Percentiles rank a stretch among this genome's conserved stretches.
Conservation (phyloP, 1,140 invertebrate genomes). For the Scaptomyza graminum region DNA sequence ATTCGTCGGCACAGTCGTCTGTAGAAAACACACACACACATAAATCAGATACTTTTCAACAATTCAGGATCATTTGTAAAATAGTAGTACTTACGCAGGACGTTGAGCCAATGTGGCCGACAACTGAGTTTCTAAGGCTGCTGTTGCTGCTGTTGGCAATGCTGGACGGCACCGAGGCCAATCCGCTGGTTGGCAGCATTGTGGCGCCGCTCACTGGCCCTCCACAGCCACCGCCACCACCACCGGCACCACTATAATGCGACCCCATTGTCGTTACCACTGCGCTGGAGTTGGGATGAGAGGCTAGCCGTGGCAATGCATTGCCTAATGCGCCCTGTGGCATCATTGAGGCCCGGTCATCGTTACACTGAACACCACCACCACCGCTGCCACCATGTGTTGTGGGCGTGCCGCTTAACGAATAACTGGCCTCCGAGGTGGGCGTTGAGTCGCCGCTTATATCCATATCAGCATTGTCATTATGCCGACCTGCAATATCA, state of each 20-base stretch:
- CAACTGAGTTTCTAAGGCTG: conserved; percentile 74
- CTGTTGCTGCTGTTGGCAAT: conserved; percentile 58
- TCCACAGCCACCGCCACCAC: conserved; percentile 56
- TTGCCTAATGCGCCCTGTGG: conserved; percentile 78
- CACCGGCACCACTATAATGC: conserved; percentile 40
- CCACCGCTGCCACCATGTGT: conserved; percentile 57
- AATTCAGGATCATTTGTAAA: neutral
- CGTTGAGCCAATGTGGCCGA: conserved; percentile 75
- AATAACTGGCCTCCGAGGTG: conserved; percentile 88
- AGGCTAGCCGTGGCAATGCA: conserved; percentile 89
- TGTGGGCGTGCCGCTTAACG: conserved; percentile 79
- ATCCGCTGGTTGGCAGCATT: conserved; percentile 75
- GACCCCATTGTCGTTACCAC: conserved; percentile 43
- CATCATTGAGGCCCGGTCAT: conserved; percentile 39
- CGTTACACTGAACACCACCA: conserved; percentile 34
- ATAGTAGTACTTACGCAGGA: conserved; percentile 67
- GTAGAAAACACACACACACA: neutral
- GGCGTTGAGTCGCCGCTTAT: conserved; percentile 93
- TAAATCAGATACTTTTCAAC: neutral
- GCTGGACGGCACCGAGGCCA: conserved; percentile 62
- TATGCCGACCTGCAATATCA: conserved; percentile 61
- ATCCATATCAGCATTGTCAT: conserved; percentile 90
- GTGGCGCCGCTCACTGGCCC: conserved; percentile 79
- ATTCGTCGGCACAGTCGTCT: conserved; percentile 69
- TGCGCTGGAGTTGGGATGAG: conserved; percentile 84